Evolutionary conservation across 1,140 invertebrate species (phyloP), one percentile per base, ranked within the genome.

Genomic region (Aporrectodea caliginosa): DNA sequence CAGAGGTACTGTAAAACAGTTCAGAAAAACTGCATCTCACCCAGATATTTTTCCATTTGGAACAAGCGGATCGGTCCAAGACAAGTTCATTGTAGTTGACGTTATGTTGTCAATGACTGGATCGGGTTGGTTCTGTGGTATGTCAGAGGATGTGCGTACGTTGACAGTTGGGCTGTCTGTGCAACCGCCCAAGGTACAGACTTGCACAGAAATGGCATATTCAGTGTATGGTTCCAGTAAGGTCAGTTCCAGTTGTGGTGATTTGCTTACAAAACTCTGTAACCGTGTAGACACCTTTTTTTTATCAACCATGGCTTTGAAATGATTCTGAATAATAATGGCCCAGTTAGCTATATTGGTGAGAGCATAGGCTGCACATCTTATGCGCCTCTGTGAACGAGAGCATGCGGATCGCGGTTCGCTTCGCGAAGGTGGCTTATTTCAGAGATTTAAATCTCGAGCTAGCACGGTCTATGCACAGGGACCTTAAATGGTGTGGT

Each of bases 111-210:
- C 81, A 27, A 87, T 79, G 27, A 83, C 79, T 12, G 87, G 86
- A 27, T 83, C 75, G n/a, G 73, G 32, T 82, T 87, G 81, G n/a
- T 78, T 82, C 33, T 82, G 32, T 14, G 87, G 87, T 43, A 79
- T 69, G 72, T 83, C 84, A 82, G 86, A 84, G 34, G 83, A 78
- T 22, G 87, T 83, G 34, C 84, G 81, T 30, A 83, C 86, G 14
- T 77, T 83, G 32, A 85, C 84, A 35, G 84, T 75, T 1, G 80
- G 82, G 81, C 86, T 86, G 71, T 83, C 77, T 1, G 85, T 85
- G 80, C 87, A 88, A 0, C 87, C 87, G n/a, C 87, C 87, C 72
- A 58, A 82, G n/a, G 87, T 88, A 71, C 87, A 88, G 16, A 86
- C 86, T 33, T 78, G 83, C 27, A 88, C 35, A 6, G 76, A 81